Base-by-base conservation (phyloP, 2,113 vertebrate genomes). In the Bufo gargarizans region DNA sequence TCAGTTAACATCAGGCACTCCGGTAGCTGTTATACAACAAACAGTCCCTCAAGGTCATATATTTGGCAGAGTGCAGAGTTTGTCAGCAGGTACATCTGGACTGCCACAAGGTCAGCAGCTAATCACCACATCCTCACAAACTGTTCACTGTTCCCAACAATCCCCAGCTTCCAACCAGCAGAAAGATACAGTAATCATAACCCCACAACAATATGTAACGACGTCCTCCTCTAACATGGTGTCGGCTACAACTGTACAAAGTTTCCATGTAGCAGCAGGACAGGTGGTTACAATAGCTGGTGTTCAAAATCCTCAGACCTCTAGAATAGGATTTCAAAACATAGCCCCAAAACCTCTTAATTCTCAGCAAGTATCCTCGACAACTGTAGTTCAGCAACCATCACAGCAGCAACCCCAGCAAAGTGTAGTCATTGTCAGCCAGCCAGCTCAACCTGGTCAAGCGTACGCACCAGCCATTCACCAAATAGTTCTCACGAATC, bases 401-500 rank as follows among this genome's bases (percentile, higher is more conserved):
- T 95, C 94, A 85, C 93, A 93, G 86, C 92, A 92, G 88, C 94
- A 96, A 49, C 94, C 95, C 10, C 84, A 95, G 91, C 95, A 97
- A 91, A 97, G 98, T 11, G 96, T 99, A 61, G 97, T 99, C 79
- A 98, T 99, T 17, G 97, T 99, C 82, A 96, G 97, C 88, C 96
- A 97, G 85, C 95, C 94, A 91, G 93, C 97, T 89, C 98, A 97
- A 91, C 97, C 97, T 94, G 97, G 93, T 93, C 95, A 96, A 1
- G 92, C 96, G 0, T 99, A 97, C 2, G 93, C 96, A 93, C 97
- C 98, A 86, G 98, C 98, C 93, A 98, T 99, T 93, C 98, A 99
- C 93, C 98, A 99, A 92, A 99, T 99, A 43, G 97, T 99, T 91
- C 96, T 99, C 76, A 92, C 98, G 93, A 99, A 98, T 92, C 96